Percentiles rank a stretch among this genome's conserved stretches.
Evolutionary conservation across 2,888 invertebrate species (phyloP).

Genomic region (Sphaerophoria taeniata): DNA sequence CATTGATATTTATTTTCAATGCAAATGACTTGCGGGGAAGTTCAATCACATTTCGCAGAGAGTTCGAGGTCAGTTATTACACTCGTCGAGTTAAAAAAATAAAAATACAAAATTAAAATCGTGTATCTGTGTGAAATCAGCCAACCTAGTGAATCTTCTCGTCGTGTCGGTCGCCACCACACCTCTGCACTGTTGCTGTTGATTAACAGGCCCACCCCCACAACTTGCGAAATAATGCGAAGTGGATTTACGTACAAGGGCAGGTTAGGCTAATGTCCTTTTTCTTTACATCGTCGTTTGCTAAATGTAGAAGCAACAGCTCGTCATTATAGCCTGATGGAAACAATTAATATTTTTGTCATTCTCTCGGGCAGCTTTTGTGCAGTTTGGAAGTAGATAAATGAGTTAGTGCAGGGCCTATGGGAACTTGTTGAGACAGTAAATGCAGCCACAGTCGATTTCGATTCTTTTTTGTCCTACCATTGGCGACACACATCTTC

Average conservation of each 20-base stretch:
- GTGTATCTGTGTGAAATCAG: slow-evolving; percentile 54
- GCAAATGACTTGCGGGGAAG: slow-evolving; percentile 75
- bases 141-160: slow-evolving; percentile 11
- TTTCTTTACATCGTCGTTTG: slow-evolving; percentile 21
- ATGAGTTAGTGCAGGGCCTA: not conserved
- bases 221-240: slow-evolving; percentile 47
- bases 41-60: slow-evolving; percentile 81
- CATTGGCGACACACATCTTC: slow-evolving; percentile 54
- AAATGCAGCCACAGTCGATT: too few relatives aligned
- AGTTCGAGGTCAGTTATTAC: slow-evolving; percentile 81
- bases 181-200: not conserved
- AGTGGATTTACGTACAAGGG: slow-evolving; percentile 57
- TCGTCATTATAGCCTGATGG: slow-evolving; percentile 63
- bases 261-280: slow-evolving; percentile 5
- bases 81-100: slow-evolving; percentile 37
- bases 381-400: slow-evolving; percentile 8
- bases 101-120: not conserved
- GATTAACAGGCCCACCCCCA: slow-evolving; percentile 56
- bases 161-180: slow-evolving; percentile 19
- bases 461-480: slow-evolving; percentile 29
- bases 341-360: slow-evolving; percentile 72
- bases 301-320: slow-evolving; percentile 28
- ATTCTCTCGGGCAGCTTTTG: slow-evolving; percentile 35
- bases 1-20: slow-evolving; percentile 35
- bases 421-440: too few relatives aligned